phyloP scores from a whole-genome alignment of 2,888 invertebrate genomes.

The Orthosia cruda region DNA sequence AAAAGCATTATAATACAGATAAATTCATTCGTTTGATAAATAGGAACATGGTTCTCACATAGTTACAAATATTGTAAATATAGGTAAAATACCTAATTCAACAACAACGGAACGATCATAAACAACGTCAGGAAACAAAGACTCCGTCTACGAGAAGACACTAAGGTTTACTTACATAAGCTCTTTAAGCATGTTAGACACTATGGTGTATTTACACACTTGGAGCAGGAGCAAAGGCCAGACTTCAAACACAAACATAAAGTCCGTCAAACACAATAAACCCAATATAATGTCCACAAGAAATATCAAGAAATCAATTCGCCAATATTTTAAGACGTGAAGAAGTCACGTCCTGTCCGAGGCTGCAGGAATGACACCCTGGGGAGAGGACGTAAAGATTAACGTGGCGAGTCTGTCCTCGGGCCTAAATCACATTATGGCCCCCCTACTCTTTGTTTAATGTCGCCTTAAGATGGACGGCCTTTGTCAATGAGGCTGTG shows the following conservation, averaged over 20 bases:
- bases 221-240: background rate
- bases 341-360: conserved; percentile 85
- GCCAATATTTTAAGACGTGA: conserved; percentile 74
- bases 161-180: background rate
- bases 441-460: conserved; percentile 84
- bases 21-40: too few relatives aligned
- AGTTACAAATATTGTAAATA: too few relatives aligned
- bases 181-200: background rate
- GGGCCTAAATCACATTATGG: conserved; percentile 88
- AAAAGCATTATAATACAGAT: too few relatives aligned
- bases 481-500: conserved; percentile 75
- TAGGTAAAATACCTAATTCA: too few relatives aligned
- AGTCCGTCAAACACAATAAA: conserved; percentile 17
- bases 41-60: too few relatives aligned
- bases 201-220: background rate
- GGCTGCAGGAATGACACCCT: conserved; percentile 82
- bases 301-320: conserved; percentile 75
- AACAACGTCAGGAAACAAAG: too few relatives aligned
- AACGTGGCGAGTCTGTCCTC: conserved; percentile 88
- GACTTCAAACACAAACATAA: background rate
- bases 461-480: conserved; percentile 81
- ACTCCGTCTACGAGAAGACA: too few relatives aligned
- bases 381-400: conserved; percentile 85
- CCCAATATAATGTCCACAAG: conserved; percentile 19
- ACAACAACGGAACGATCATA: too few relatives aligned